phyloP scores from a whole-genome alignment of 1,140 invertebrate species.

The Megalopta genalis region DNA sequence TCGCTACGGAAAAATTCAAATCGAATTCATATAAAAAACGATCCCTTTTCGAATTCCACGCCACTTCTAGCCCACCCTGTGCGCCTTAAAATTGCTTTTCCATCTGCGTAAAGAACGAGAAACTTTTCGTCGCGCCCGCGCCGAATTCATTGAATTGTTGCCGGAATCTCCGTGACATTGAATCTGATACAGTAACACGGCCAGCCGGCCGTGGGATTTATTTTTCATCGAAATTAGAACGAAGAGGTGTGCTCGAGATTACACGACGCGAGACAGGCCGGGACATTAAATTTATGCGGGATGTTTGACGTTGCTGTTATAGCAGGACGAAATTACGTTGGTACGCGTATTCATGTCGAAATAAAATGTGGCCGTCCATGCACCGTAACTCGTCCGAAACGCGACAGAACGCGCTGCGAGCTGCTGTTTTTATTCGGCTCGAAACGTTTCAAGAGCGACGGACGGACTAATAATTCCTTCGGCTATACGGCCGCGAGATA shows the following conservation, averaged over 20 bases:
- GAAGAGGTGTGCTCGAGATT: background rate
- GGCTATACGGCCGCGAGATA: background rate
- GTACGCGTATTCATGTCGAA: background rate
- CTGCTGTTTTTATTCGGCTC: background rate
- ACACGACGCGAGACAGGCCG: background rate
- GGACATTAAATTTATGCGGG: slow-evolving; percentile 25
- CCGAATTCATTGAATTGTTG: no score
- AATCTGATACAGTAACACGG: background rate
- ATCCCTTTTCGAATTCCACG: no score
- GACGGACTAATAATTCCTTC: slow-evolving; percentile 9
- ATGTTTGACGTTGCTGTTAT: slow-evolving; percentile 17
- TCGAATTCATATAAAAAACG: no score
- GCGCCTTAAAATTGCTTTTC: no score
- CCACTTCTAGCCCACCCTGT: no score
- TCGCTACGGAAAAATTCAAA: no score
- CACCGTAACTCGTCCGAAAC: slow-evolving; percentile 1
- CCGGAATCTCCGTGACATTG: background rate
- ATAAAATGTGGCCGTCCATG: slow-evolving; percentile 11
- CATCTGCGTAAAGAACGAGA: no score
- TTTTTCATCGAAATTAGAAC: background rate
- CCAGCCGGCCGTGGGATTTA: background rate
- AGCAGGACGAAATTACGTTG: slow-evolving; percentile 7
- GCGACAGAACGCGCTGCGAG: background rate
- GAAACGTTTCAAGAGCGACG: slow-evolving; percentile 1
- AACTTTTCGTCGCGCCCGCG: no score